Evolutionary conservation across 2,113 vertebrate genomes (phyloP), one percentile per base, ranked within the genome.

Genomic region (Stigmatopora argus): DNA sequence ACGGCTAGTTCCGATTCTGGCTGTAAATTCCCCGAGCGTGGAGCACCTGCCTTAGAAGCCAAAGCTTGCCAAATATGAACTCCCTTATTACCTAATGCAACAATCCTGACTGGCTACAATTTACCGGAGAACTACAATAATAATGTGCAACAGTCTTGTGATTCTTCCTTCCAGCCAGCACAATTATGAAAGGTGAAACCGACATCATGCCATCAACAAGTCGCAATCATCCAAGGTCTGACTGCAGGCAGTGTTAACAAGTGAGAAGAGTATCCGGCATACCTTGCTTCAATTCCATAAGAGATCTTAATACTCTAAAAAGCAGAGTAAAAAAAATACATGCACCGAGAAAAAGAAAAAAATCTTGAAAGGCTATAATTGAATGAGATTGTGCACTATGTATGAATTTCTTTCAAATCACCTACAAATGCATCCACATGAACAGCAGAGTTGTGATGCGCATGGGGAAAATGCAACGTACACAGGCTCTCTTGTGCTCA

Each of bases 221-320:
- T 23, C 35, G 46, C 47, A 73, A 47, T 19, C 5, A 62, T 17
- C 68, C 31, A 71, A 31, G 71, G 48, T 47, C 3, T 66, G 38
- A 1, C 48, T 31, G 9, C n/a, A 34, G 56, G 60, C 52, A 34
- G 46, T 35, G 47, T 45, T 21, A 76, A 57, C 31, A 19, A 7
- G 34, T 17, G 7, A 72, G 18, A 53, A 0, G 35, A 35, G 13
- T 18, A 52, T 60, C 12, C 23, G 47, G n/a, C 19, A 66, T 45
- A 59, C 45, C 17, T 62, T 0, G 3, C 48, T 51, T 53, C 19
- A 41, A 1, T 49, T 51, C 65, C 3, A 51, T 46, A 67, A 45
- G 63, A 41, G 15, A 56, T n/a, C 38, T n/a, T 61, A n/a, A 45
- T 45, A 60, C 35, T 61, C 21, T 61, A 19, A 10, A 6, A 19